Evolutionary conservation across 2,113 vertebrate genomes (phyloP), one percentile per base, ranked within the genome.

Genomic region (Ginglymostoma cirratum): DNA sequence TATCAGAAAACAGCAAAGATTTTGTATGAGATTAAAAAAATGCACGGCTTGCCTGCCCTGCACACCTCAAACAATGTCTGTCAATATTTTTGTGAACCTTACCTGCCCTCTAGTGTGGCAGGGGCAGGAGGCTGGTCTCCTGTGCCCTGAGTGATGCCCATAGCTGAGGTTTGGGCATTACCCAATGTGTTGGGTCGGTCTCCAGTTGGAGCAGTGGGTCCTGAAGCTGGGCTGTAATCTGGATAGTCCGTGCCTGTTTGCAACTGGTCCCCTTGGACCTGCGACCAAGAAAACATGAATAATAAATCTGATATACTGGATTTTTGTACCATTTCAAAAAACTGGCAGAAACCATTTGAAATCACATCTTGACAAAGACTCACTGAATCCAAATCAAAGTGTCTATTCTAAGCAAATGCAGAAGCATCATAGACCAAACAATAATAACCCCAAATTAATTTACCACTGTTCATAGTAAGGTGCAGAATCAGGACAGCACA

Each of bases 181-280:
- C 95, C 95, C 96, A 96, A 98, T 0, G 27, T 96, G 34, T 65
- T 97, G 93, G 97, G 95, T 96, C 97, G 97, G 19, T 98, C 98
- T 0, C 96, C 27, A 21, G 97, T 96, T 90, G 98, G 98, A 76
- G 96, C 96, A 0, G 27, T 21, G 96, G 69, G 97, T 42, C 96
- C 96, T 96, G 97, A 96, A 3, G 98, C 97, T 78, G 96, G 85
- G 94, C 67, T 97, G 89, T 97, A 96, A 52, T 98, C 97, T 3
- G 98, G 97, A 21, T 76, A 30, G 0, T 97, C 95, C 96, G 97
- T 96, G 42, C 96, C 96, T 0, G 97, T 97, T 4, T 21, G 96
- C 95, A 96, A 6, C 0, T 98, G 97, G 95, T 99, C 99, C 76
- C 97, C 65, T 21, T 98, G 98, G 42, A 98, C 97, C 99, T 99